These are phyloP conservation scores for Glossophaga mutica DNA, from an alignment of 2,797 vertebrate genomes.

Conservation along the genomic window DNA sequence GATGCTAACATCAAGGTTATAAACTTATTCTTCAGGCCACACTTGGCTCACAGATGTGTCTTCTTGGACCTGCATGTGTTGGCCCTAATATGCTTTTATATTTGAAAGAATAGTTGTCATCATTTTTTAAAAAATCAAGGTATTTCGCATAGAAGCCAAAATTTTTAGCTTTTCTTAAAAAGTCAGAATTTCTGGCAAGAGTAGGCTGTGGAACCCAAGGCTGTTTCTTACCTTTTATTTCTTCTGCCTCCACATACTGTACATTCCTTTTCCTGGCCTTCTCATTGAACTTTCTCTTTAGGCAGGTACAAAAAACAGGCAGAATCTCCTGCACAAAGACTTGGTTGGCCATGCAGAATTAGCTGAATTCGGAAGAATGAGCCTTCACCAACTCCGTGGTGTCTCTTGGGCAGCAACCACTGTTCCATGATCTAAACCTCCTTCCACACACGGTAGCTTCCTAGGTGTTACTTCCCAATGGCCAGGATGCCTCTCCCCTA, in stretches of 20 bases:
- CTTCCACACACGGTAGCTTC: not conserved
- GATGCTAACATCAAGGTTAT: not conserved
- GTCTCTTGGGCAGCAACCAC: not conserved
- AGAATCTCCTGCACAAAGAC: not conserved
- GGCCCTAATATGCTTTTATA: not conserved
- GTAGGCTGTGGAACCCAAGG: not conserved
- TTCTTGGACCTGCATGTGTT: not conserved
- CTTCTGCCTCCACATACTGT: constrained; percentile 13
- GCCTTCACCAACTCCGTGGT: not conserved
- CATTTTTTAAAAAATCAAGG: not conserved
- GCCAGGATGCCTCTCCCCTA: not conserved
- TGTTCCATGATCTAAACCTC: not conserved
- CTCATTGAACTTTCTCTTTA: not conserved
- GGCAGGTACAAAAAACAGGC: not conserved
- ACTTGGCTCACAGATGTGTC: not conserved
- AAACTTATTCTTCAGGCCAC: not conserved
- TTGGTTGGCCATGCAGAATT: not conserved
- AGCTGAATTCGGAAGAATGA: not conserved
- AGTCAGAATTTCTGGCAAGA: not conserved
- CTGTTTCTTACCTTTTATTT: constrained; percentile 22
- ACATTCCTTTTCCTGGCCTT: not conserved
- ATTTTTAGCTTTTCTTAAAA: not conserved
- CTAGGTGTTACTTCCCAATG: not conserved
- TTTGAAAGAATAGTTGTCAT: not conserved
- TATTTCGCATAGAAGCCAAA: not conserved